Conservation (phyloP, 2,888 invertebrate genomes). For the Dolomedes plantarius region DNA sequence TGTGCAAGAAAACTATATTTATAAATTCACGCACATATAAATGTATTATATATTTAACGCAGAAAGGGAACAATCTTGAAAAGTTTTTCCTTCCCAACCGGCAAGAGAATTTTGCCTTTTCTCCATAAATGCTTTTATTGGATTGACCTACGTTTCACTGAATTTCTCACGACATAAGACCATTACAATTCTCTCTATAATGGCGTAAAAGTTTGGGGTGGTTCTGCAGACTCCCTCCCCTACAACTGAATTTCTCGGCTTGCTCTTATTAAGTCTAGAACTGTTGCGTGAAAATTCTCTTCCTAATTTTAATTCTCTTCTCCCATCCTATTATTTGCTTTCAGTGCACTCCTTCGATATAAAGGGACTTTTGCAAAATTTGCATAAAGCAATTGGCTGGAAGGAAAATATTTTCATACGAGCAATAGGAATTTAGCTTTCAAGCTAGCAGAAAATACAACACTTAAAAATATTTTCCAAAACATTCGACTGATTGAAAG, state of each 20-base stretch:
- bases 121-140: slow-evolving; percentile 48
- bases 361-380: slow-evolving; percentile 35
- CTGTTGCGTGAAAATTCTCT: slow-evolving; percentile 50
- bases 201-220: slow-evolving; percentile 23
- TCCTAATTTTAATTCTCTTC: slow-evolving; percentile 3
- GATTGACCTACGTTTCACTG: slow-evolving; percentile 48
- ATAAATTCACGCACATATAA: background rate
- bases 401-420: slow-evolving; percentile 1
- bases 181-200: slow-evolving; percentile 55
- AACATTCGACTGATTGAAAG: too few species aligned
- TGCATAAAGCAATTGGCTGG: slow-evolving; percentile 48
- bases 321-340: slow-evolving; percentile 46
- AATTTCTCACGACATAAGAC: slow-evolving; percentile 53
- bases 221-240: slow-evolving; percentile 13
- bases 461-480: too few species aligned
- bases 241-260: slow-evolving; percentile 39
- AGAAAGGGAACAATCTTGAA: slow-evolving; percentile 35
- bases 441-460: too few species aligned
- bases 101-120: slow-evolving; percentile 25
- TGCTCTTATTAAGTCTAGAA: slow-evolving; percentile 56
- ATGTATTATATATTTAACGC: slow-evolving; percentile 48
- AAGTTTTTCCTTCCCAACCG: slow-evolving; percentile 23
- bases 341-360: slow-evolving; percentile 35
- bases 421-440: background rate
- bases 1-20: background rate